Base-by-base conservation (phyloP, 2,888 invertebrate species). In the Scaptomyza flava region DNA sequence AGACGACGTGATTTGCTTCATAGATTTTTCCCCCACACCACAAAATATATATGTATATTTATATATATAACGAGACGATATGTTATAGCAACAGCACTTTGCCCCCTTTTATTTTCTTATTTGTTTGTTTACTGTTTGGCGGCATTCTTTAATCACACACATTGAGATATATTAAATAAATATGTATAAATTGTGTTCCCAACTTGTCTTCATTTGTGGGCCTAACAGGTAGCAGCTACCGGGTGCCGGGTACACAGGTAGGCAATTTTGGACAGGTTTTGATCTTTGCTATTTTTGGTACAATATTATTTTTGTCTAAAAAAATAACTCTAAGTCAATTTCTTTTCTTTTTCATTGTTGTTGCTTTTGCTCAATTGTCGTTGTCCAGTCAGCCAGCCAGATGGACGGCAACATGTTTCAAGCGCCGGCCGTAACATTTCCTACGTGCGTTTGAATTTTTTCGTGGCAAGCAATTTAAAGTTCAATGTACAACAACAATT, bases 401-500 rank as follows among this genome's bases (percentile, higher is more conserved):
- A 23, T 23, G 23, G 23, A 23, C 23, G 17, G 59, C 71, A 73
- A 68, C 73, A 72, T 71, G 67, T 72, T 72, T 67, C 58, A 68
- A 27, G 66, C 42, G 47, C 46, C 48, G 34, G 58, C 67, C 51
- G 54, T 72, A 66, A 60, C 59, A 66, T 71, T 41, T n/a, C 41
- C 52, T 41, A 68, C 60, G 69, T 68, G 68, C 68, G 61, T 68
- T 41, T 54, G 46, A 48, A 77, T 61, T 9, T 77, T 77, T 75
- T 68, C 54, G 68, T 72, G 72, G 62, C 77, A 66, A 59, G 68
- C 71, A 65, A 79, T 74, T 75, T 75, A 66, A 79, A 77, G 76
- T 77, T 77, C 76, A 77, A 77, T 77, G 76, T 79, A 77, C 76
- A 77, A 79, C 76, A 79, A 75, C 79, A 76, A 72, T 68, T 31